Base-by-base conservation (phyloP, 2,113 vertebrate species). In the Felis catus region DNA sequence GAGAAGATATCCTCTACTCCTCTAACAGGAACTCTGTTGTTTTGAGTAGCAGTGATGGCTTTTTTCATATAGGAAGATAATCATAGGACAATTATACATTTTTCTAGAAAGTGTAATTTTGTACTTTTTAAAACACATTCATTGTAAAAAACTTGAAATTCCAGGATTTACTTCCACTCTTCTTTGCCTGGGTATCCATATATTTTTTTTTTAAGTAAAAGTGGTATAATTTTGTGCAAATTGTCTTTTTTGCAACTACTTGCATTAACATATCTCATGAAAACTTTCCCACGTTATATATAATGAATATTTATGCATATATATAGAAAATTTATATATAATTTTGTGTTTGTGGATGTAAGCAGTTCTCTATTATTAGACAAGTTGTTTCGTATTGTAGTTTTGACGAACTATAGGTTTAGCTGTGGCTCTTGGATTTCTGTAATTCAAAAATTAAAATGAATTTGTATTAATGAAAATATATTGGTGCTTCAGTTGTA, bases 151-250 rank as follows among this genome's bases (percentile, higher is more conserved):
- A 58, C 25, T 66, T 68, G 5, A 39, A 80, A 65, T 88, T 89
- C n/a, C 29, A 65, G 3, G 19, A 31, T 96, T 94, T 55, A 45
- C 23, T 94, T 82, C 12, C 27, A 81, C 3, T 81, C 25, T 66
- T 86, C 55, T 65, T 7, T 96, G 45, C 33, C 23, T 55, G 11
- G 14, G 18, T 92, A 5, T 74, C 15, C 4, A 8, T 61, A n/a
- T 58, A n/a, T 19, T 88, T 96, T 96, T 36, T 36, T 89, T n/a
- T n/a, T 89, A 78, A 92, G 31, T 68, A n/a, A 85, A 95, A 97
- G 48, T 65, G 23, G 10, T 65, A 45, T 10, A 55, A 55, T 82
- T 84, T 94, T 79, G 3, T 85, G 21, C 4, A 39, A 36, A 23
- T n/a, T 84, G 13, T 94, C 58, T 90, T 85, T 85, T 91, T 91